Percentiles rank a stretch among this genome's conserved stretches.
phyloP scores from a whole-genome alignment of 2,888 invertebrate species.

The Rotaria macrura region DNA sequence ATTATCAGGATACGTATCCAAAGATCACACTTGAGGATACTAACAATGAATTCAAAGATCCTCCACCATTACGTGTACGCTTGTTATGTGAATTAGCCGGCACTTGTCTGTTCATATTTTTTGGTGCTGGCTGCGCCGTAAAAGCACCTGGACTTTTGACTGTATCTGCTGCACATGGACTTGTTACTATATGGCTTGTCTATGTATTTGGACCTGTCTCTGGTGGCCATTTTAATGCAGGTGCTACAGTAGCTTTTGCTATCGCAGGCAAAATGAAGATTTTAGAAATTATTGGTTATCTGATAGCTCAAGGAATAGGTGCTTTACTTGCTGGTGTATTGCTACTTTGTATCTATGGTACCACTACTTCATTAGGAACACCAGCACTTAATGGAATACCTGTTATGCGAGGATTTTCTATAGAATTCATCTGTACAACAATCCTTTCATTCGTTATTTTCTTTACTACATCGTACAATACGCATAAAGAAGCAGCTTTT shows the following conservation, averaged over 20 bases:
- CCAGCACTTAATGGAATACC: background rate
- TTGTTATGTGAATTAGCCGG: background rate
- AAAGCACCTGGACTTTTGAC: background rate
- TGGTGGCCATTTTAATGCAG: constrained; percentile 16
- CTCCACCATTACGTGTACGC: background rate
- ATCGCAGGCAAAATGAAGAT: background rate
- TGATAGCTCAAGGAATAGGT: background rate
- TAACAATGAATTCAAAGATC: background rate
- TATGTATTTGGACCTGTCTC: background rate
- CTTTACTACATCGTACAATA: background rate
- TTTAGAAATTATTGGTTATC: background rate
- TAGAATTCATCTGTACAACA: background rate
- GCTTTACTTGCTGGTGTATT: background rate
- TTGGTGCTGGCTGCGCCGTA: background rate
- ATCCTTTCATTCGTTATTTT: background rate
- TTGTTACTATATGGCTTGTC: background rate
- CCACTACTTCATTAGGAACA: background rate
- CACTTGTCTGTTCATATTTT: background rate
- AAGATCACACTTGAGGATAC: background rate
- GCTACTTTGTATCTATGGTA: background rate
- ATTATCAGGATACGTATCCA: background rate
- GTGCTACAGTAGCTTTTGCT: constrained; percentile 14
- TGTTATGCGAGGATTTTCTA: background rate
- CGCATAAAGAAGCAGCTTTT: background rate
- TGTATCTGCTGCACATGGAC: background rate